These are phyloP conservation scores for Pachypeltis micranthus DNA, from an alignment of 1,140 invertebrate species.

Conservation along the genomic window DNA sequence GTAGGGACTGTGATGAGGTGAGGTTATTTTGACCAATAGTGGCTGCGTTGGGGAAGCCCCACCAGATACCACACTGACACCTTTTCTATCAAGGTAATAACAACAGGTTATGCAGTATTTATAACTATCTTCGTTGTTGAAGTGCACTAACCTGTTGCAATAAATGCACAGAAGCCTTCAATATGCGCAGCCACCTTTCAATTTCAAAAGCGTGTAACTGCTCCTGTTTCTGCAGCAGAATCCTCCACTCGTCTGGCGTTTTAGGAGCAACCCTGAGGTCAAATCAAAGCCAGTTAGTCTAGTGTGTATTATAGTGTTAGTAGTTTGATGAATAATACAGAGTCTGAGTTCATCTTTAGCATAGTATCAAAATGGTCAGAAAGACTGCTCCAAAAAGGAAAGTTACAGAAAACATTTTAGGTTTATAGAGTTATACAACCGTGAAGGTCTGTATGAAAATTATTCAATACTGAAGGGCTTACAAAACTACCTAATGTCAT, in stretches of 20 bases:
- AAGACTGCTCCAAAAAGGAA: too few relatives aligned
- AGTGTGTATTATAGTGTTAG: background rate
- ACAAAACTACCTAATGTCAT: too few relatives aligned
- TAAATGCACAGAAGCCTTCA: conserved; percentile 48
- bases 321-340: background rate
- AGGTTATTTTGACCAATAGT: background rate
- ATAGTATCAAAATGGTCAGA: background rate
- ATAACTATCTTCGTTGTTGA: background rate
- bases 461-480: background rate
- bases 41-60: background rate
- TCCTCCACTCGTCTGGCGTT: conserved; percentile 62
- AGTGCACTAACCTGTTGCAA: conserved; percentile 33
- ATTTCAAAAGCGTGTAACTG: conserved; percentile 59
- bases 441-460: background rate
- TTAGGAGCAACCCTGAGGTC: conserved; percentile 44
- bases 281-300: background rate
- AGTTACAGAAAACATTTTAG: too few relatives aligned
- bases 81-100: background rate
- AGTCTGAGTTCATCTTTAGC: background rate
- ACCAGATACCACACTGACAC: background rate
- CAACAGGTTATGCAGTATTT: background rate
- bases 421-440: too few relatives aligned
- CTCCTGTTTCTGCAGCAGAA: conserved; percentile 61
- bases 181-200: conserved; percentile 60
- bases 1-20: background rate